These are phyloP conservation scores for Bombycilla garrulus DNA, from an alignment of 2,113 vertebrate genomes.

Conservation along the genomic window DNA sequence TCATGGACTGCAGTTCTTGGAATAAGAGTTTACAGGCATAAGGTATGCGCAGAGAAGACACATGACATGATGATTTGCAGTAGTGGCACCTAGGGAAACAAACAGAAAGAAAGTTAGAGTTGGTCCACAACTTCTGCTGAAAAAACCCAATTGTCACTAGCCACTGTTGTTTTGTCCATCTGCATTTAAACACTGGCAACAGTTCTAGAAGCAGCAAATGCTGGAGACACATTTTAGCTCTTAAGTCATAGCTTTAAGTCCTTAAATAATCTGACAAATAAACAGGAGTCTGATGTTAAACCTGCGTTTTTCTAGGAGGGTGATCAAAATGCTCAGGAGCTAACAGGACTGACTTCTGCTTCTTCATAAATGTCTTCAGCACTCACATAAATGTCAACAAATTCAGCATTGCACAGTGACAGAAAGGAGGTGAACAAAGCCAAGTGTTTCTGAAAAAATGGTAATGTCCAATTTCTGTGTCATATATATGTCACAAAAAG, in stretches of 20 bases:
- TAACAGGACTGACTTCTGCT: not conserved
- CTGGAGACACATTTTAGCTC: not conserved
- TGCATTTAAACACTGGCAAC: not conserved
- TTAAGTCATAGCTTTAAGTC: not conserved
- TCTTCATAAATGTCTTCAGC: not conserved
- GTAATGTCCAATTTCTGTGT: not conserved
- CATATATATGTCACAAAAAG: not conserved
- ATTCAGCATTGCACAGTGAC: not conserved
- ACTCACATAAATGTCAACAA: not conserved
- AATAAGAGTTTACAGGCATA: constrained; percentile 98
- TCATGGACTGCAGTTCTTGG: constrained; percentile 98
- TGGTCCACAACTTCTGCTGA: not conserved
- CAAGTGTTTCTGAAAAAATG: not conserved
- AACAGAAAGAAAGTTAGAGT: not conserved
- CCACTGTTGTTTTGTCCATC: not conserved
- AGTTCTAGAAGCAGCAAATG: not conserved
- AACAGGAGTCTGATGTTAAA: not conserved
- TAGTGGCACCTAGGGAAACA: constrained; percentile 90
- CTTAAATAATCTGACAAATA: not conserved
- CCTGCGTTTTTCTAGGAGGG: not conserved
- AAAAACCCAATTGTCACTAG: not conserved
- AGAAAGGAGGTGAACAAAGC: not conserved
- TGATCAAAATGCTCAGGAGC: not conserved
- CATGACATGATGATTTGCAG: constrained; percentile 95
- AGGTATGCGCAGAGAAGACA: constrained; percentile 94